A percentile compares a stretch with the other conserved stretches of the same genome.
These are phyloP conservation scores for Hippopotamyrus pictus DNA, from an alignment of 2,797 vertebrate genomes.

Conservation along the genomic window DNA sequence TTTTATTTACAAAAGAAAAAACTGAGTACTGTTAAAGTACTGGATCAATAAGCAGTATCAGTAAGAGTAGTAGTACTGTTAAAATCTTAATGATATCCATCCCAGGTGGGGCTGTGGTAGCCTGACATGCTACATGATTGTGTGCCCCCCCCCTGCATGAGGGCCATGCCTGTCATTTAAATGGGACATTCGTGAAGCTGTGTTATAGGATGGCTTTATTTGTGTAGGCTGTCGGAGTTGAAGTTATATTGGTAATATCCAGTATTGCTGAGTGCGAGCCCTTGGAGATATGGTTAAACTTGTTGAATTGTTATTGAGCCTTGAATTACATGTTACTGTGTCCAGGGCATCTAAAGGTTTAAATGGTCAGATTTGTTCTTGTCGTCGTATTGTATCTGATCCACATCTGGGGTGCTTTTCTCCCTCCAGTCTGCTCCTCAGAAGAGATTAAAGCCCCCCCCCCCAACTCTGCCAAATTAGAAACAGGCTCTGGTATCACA, in stretches of 20 bases:
- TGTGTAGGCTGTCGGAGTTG: not conserved
- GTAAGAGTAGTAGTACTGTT: not conserved
- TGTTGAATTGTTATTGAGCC: not conserved
- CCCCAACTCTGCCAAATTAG: slow-evolving; percentile 12
- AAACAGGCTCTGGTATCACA: slow-evolving; percentile 15
- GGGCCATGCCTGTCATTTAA: not conserved
- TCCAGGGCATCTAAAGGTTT: not conserved
- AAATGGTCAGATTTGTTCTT: slow-evolving; percentile 7
- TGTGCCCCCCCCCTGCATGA: not conserved
- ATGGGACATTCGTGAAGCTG: not conserved
- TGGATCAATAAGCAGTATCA: not conserved
- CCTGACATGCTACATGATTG: not conserved
- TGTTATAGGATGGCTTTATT: not conserved
- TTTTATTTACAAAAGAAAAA: not conserved
- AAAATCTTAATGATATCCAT: not conserved
- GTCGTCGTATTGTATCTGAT: slow-evolving; percentile 13
- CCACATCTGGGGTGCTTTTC: slow-evolving; percentile 42
- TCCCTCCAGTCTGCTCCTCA: slow-evolving; percentile 19
- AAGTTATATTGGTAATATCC: not conserved
- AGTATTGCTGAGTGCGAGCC: not conserved
- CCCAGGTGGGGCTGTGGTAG: not conserved
- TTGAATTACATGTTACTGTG: not conserved
- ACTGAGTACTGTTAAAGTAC: not conserved
- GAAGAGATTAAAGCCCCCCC: slow-evolving; percentile 14
- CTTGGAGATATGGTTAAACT: not conserved